Conservation (phyloP, 2,113 vertebrate species). For the Salvator merianae region DNA sequence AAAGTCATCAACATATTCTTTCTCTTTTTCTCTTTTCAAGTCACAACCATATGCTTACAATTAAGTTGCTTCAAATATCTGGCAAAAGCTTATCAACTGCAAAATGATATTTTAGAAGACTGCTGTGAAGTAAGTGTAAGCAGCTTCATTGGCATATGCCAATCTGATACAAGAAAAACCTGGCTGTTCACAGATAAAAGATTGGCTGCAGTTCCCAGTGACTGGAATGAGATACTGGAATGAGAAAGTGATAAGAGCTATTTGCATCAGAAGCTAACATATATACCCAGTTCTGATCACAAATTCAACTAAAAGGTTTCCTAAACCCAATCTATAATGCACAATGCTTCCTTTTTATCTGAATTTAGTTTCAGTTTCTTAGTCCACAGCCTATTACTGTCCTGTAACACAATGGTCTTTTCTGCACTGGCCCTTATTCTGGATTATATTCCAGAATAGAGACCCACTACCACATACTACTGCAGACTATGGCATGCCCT, state of each 20-base stretch:
- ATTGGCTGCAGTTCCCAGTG: not conserved
- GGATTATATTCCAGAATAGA: no score
- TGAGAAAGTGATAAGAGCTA: not conserved
- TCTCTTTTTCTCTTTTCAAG: not conserved
- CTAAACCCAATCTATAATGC: no score
- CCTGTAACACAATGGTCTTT: no score
- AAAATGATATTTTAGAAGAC: slow-evolving; percentile 1
- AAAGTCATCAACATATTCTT: not conserved
- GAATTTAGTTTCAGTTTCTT: no score
- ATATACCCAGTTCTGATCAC: not conserved
- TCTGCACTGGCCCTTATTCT: no score
- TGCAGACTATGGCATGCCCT: no score
- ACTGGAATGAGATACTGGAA: not conserved
- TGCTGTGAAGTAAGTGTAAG: not conserved
- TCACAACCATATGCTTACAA: slow-evolving; percentile 11
- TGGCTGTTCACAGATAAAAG: not conserved
- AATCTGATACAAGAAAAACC: slow-evolving; percentile 2
- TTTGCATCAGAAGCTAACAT: not conserved
- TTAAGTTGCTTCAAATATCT: not conserved
- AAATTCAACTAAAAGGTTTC: not conserved
- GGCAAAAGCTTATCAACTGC: slow-evolving; percentile 4
- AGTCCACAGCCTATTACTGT: no score
- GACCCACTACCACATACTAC: no score
- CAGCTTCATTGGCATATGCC: not conserved
- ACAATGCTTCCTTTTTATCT: no score